Conservation (phyloP, 2,113 vertebrate genomes). For the Eudorcas thomsonii region DNA sequence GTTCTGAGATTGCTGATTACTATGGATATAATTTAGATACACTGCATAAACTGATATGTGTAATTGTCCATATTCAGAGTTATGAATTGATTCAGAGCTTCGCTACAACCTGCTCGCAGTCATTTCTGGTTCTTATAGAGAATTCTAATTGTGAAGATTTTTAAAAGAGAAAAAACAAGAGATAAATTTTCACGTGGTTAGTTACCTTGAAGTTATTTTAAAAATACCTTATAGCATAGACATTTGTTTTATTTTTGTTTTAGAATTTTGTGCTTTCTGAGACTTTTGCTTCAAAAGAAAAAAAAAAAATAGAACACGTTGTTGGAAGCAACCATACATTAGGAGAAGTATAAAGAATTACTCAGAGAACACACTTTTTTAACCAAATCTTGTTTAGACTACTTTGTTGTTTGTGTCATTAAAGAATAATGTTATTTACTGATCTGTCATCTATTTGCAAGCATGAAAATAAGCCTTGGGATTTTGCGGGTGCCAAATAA, state of each 20-base stretch:
- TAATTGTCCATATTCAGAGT: neutral
- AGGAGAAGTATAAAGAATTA: neutral
- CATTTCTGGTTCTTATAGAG: neutral
- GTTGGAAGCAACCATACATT: neutral
- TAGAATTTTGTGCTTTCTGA: neutral
- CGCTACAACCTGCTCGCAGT: neutral
- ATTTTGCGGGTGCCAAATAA: constrained; percentile 10
- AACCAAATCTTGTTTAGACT: neutral
- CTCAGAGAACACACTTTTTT: neutral
- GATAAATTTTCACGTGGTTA: neutral
- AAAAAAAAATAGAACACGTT: neutral
- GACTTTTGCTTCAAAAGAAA: neutral
- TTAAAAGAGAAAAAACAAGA: neutral
- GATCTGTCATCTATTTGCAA: constrained; percentile 20
- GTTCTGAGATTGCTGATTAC: constrained; percentile 8
- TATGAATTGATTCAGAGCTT: neutral
- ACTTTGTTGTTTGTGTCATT: neutral
- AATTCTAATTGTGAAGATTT: constrained; percentile 5
- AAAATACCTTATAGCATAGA: neutral
- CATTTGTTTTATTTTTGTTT: neutral
- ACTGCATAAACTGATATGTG: neutral
- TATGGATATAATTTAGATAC: constrained; percentile 2
- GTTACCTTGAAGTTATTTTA: neutral
- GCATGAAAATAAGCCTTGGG: neutral
- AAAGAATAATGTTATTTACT: constrained; percentile 28